Base-by-base conservation (phyloP, 2,888 invertebrate species). In the Tachystola acroxantha region DNA sequence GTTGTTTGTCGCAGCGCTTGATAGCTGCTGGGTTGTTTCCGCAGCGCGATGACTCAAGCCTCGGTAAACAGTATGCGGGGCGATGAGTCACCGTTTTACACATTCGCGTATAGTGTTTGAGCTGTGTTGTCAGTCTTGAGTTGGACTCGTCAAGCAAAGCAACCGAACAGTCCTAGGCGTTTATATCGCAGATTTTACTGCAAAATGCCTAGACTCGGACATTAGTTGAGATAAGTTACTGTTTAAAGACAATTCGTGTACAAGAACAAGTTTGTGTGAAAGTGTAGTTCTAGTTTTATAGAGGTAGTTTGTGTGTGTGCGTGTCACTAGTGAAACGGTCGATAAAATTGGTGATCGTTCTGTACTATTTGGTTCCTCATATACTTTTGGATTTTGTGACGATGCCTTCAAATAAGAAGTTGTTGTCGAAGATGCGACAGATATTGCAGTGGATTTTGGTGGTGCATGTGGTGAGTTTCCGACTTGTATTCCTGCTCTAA, bases 21-120 rank as follows among this genome's bases (percentile, higher is more conserved):
- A 65, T 53, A 66, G 84, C 81, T 80, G 61, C 43, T 37, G 48
- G 46, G 60, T 56, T 51, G 59, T 58, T 69, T 67, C 60, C 51
- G 65, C 69, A 46, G 45, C 50, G 69, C 79, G 86, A 84, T 84
- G 85, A 85, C 84, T 85, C 85, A 85, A 82, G 85, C 85, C 77
- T 85, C 80, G 75, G 84, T 85, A 86, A 86, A 86, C 85, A 86
- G 86, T 84, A 85, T 86, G 86, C 86, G 85, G 85, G 85, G 78
- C 86, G 86, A 85, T 86, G 86, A 86, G 84, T 85, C 86, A 86
- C 86, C 84, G 76, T 82, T 86, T 85, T 85, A 86, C 86, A 86
- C 86, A 86, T 85, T 86, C 84, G 86, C 85, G 86, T 85, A 79
- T 77, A 84, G 85, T 82, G 80, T 84, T 86, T 75, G 81, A 84